Evolutionary conservation across 1,140 invertebrate species (phyloP).

Genomic region (Musca domestica): DNA sequence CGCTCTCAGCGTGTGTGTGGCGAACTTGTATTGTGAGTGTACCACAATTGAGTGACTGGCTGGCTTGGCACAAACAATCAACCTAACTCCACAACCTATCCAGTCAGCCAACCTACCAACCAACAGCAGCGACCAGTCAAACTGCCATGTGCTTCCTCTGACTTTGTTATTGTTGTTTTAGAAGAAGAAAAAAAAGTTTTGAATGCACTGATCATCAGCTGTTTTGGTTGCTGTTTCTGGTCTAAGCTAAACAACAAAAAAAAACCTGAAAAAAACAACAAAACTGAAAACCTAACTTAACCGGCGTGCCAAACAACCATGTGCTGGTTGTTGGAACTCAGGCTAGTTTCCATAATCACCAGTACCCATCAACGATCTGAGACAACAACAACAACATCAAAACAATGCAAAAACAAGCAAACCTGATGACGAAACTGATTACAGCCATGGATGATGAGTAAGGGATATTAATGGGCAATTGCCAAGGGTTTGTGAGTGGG

Average conservation of each 20-base stretch:
- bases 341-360: slow-evolving; percentile 17
- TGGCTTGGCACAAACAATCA: too few relatives aligned
- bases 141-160: slow-evolving; percentile 16
- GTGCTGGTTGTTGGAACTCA: slow-evolving; percentile 3
- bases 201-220: slow-evolving; percentile 18
- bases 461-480: neutral
- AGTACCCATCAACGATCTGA: neutral
- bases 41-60: too few relatives aligned
- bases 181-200: slow-evolving; percentile 2
- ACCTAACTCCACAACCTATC: neutral
- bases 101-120: neutral
- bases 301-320: slow-evolving; percentile 18
- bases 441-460: neutral
- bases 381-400: neutral
- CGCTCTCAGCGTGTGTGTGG: too few relatives aligned
- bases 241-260: slow-evolving; percentile 9
- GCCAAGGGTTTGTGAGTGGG: too few relatives aligned
- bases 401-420: neutral
- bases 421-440: slow-evolving; percentile 16
- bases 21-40: too few relatives aligned
- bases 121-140: slow-evolving; percentile 13
- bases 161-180: neutral
- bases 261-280: neutral
- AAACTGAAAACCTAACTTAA: slow-evolving; percentile 5
- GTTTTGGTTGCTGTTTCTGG: slow-evolving; percentile 3